A percentile compares a stretch with the other conserved stretches of the same genome.
These are phyloP conservation scores for Calephelis perditalis DNA, from an alignment of 2,888 invertebrate genomes.

Conservation along the genomic window DNA sequence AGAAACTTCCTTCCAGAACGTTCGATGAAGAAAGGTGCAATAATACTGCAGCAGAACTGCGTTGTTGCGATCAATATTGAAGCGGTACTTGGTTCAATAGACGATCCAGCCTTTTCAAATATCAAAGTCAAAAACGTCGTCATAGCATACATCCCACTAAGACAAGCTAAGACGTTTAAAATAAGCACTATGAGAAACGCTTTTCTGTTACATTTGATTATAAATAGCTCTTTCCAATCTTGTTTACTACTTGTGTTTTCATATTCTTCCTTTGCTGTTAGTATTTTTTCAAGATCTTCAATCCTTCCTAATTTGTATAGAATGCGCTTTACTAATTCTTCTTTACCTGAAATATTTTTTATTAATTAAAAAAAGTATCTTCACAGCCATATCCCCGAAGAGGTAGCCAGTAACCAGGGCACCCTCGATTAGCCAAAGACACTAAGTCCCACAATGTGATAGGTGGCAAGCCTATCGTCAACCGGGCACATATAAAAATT, in stretches of 20 bases:
- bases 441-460: too few relatives aligned
- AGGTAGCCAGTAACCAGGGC: too few relatives aligned
- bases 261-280: background rate
- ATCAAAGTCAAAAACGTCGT: background rate
- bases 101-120: conserved; percentile 19
- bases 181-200: background rate
- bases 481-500: too few relatives aligned
- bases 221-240: background rate
- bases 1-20: conserved; percentile 23
- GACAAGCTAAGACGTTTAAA: background rate
- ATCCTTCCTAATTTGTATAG: background rate
- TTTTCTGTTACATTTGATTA: background rate
- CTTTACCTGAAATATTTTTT: too few relatives aligned
- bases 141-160: background rate
- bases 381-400: too few relatives aligned
- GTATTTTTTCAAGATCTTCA: background rate
- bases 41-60: conserved; percentile 21
- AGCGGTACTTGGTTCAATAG: conserved; percentile 21
- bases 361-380: too few relatives aligned
- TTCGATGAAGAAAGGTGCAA: conserved; percentile 26
- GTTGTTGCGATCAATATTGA: conserved; percentile 25
- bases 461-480: too few relatives aligned
- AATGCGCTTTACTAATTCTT: too few relatives aligned
- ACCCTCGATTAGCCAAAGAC: too few relatives aligned
- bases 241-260: background rate